Percentiles rank a stretch among this genome's conserved stretches.
Evolutionary conservation across 2,888 invertebrate species (phyloP).

Genomic region (Teleogryllus oceanicus): DNA sequence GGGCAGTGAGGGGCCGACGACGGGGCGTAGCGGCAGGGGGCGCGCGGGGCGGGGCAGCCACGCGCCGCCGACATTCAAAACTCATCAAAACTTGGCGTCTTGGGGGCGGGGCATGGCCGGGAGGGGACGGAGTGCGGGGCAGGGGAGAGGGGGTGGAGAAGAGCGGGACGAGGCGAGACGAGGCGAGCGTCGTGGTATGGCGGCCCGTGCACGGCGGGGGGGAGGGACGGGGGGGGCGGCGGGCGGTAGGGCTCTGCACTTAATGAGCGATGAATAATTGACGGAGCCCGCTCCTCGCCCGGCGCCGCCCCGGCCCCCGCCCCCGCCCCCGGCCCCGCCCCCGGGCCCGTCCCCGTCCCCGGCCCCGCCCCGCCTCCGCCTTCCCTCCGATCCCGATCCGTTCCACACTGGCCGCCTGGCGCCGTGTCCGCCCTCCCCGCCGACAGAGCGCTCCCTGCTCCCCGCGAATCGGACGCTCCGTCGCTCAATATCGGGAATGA

Average conservation of each 20-base stretch:
- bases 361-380: not conserved
- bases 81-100: not conserved
- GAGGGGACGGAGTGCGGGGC: not conserved
- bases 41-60: not conserved
- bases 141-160: not conserved
- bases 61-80: slow-evolving; percentile 18
- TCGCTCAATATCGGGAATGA: slow-evolving; percentile 5
- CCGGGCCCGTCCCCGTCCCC: not conserved
- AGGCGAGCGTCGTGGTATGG: not conserved
- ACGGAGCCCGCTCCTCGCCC: not conserved
- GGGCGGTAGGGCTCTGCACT: not conserved
- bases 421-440: not conserved
- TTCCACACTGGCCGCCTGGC: not conserved
- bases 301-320: not conserved
- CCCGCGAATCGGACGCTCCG: not conserved
- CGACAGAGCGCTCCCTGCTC: not conserved
- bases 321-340: not conserved
- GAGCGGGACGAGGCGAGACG: not conserved
- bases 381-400: not conserved
- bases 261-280: slow-evolving; percentile 18
- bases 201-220: not conserved
- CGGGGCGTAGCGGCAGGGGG: not conserved
- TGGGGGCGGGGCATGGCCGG: not conserved
- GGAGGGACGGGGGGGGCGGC: not conserved
- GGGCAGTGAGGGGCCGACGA: not conserved